Base-by-base conservation (phyloP, 1,140 invertebrate species). In the Sminthurinus signatus region DNA sequence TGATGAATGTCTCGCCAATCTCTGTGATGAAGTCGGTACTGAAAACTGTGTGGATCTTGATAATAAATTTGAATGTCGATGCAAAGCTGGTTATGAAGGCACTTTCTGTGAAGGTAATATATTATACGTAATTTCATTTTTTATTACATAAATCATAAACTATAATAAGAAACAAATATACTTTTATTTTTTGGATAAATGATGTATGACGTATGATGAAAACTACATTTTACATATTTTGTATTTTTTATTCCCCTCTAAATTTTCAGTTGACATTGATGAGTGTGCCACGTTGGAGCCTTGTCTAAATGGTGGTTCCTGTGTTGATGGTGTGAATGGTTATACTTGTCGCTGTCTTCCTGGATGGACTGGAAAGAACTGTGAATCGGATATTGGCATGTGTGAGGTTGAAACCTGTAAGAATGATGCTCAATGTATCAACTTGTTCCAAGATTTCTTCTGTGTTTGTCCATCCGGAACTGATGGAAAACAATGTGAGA, bases 401-500 rank as follows among this genome's bases (percentile, higher is more conserved):
- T 98, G 95, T 74, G 82, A 85, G 62, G 85, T 83, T 60, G 81
- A 81, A 57, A 93, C 93, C 2, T 98, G 95, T 76, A 86, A 91
- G 73, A 96, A 97, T 76, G 87, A 93, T 73, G 94, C 93, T 21
- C 83, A 82, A 21, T 98, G 96, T 77, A 90, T 96, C 52, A 87
- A 95, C 74, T 79, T 97, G 2, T 95, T 95, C 84, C 84, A 91
- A 78, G 94, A 96, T 73, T 96, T 87, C 76, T 97, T 97, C 85
- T 96, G 94, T 74, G 93, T 95, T n/a, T 94, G 91, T 73, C 91
- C 91, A 46, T 92, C 88, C 62, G 63, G 62, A 23, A 80, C 78
- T 1, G 78, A 80, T 67, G 79, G 79, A 8, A 81, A 82, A 71
- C 75, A 78, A 31, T 82, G 82, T 65, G 80, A 83, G 72, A 78